Conservation (phyloP, 2,888 invertebrate genomes). For the Agrochola macilenta region DNA sequence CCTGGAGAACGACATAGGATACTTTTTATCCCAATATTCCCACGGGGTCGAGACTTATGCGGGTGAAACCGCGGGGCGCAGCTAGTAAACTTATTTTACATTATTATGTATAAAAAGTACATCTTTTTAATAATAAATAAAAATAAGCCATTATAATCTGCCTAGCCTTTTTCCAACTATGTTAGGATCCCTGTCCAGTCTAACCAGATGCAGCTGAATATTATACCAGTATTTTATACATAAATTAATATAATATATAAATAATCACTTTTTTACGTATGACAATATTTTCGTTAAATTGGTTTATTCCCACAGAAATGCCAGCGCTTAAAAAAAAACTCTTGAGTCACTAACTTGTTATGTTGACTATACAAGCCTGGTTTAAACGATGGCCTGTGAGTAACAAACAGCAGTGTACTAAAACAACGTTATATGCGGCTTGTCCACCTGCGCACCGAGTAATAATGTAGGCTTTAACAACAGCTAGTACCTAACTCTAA, state of each 20-base stretch:
- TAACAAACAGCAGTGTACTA: conserved; percentile 20
- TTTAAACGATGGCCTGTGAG: background rate
- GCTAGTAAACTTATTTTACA: background rate
- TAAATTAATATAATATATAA: background rate
- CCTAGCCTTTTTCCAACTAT: background rate
- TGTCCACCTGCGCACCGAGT: conserved; percentile 29
- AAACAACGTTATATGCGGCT: conserved; percentile 14
- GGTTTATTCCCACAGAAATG: background rate
- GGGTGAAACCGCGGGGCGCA: no score
- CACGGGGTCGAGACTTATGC: no score
- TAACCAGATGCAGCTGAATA: background rate
- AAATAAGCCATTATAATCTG: background rate
- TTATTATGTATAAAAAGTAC: background rate
- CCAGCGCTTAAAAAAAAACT: background rate
- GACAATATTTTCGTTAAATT: no score
- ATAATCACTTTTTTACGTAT: background rate
- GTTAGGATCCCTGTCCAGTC: background rate
- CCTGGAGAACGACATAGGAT: no score
- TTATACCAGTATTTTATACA: background rate
- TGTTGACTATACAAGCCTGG: conserved; percentile 4
- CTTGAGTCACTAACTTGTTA: background rate
- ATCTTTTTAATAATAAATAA: no score
- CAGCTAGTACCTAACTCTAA: background rate
- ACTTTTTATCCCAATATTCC: no score
- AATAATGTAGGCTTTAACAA: conserved; percentile 31